These are phyloP conservation scores for Yponomeuta malinellus DNA, from an alignment of 2,888 invertebrate species.

Conservation along the genomic window DNA sequence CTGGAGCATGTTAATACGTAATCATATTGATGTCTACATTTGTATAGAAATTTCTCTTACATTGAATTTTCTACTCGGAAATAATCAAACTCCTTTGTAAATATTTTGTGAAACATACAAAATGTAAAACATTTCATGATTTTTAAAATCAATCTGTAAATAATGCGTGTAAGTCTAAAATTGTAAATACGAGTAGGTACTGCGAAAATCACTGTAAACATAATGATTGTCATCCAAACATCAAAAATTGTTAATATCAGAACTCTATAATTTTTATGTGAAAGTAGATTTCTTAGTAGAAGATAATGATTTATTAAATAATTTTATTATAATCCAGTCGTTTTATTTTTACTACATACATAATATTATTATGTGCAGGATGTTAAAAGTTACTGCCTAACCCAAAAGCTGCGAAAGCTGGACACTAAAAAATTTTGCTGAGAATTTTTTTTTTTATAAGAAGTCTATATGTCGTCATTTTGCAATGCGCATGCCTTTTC, in stretches of 20 bases:
- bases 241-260: slow-evolving; percentile 37
- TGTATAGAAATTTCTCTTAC: not conserved
- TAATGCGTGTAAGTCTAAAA: slow-evolving; percentile 4
- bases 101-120: too few species aligned
- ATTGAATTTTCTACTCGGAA: not conserved
- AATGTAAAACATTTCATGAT: too few species aligned
- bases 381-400: too few species aligned
- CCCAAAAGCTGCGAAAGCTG: too few species aligned
- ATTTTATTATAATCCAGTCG: slow-evolving; percentile 23
- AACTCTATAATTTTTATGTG: slow-evolving; percentile 64
- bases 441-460: too few species aligned
- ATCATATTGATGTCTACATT: slow-evolving; percentile 2
- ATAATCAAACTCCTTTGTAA: not conserved
- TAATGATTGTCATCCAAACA: slow-evolving; percentile 1
- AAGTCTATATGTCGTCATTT: too few species aligned
- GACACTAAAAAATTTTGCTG: too few species aligned
- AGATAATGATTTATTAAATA: slow-evolving; percentile 64
- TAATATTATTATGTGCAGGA: too few species aligned
- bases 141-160: not conserved
- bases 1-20: slow-evolving; percentile 61
- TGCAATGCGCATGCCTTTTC: too few species aligned
- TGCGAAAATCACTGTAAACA: slow-evolving; percentile 17
- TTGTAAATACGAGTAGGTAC: not conserved
- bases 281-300: slow-evolving; percentile 64
- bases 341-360: not conserved